phyloP scores from a whole-genome alignment of 2,113 vertebrate genomes.

The Cyanocitta stelleri region DNA sequence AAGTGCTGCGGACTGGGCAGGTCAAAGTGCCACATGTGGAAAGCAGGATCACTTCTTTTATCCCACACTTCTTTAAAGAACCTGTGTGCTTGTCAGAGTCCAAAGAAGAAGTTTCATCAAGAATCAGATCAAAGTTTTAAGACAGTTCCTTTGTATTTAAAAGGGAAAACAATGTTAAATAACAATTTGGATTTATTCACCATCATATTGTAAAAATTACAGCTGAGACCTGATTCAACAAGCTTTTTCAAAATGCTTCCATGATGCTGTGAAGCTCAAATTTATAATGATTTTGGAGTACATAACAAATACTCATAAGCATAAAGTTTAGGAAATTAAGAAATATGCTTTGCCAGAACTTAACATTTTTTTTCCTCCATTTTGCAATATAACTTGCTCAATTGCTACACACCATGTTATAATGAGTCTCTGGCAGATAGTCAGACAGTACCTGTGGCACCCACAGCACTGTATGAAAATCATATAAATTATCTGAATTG shows the following conservation, averaged over 20 bases:
- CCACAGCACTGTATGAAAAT: background rate
- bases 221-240: background rate
- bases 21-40: accelerated
- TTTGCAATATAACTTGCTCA: background rate
- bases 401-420: background rate
- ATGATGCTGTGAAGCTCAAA: background rate
- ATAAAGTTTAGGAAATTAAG: background rate
- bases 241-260: background rate
- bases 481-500: background rate
- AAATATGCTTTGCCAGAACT: background rate
- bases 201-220: background rate
- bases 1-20: background rate
- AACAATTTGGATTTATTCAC: background rate
- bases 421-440: background rate
- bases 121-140: background rate
- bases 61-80: background rate
- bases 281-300: background rate
- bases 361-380: background rate
- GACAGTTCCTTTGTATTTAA: background rate
- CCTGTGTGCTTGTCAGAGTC: background rate
- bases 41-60: background rate
- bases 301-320: background rate
- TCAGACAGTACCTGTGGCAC: background rate
- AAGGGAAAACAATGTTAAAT: background rate
- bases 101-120: background rate